Evolutionary conservation across 2,888 invertebrate genomes (phyloP).

Genomic region (Eulithis testata): DNA sequence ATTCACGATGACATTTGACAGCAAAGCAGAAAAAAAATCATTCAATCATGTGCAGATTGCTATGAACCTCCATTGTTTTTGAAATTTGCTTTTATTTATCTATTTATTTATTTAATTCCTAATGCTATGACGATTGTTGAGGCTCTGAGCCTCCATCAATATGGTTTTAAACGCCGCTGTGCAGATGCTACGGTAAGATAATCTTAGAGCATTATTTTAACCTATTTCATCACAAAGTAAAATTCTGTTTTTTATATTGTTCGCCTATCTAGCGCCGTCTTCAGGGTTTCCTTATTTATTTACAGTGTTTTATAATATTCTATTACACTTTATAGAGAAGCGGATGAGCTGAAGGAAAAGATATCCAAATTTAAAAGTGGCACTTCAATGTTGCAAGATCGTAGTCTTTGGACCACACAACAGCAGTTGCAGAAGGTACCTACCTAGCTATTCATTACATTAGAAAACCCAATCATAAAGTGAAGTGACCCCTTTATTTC

Average conservation of each 20-base stretch:
- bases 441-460: not conserved
- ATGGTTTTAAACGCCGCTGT: constrained; percentile 91
- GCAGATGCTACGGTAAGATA: constrained; percentile 88
- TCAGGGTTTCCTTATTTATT: not conserved
- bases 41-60: no score
- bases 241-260: not conserved
- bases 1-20: no score
- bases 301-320: not conserved
- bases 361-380: constrained; percentile 87
- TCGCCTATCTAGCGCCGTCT: not conserved
- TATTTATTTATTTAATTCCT: constrained; percentile 61
- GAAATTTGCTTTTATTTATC: constrained; percentile 60
- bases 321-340: constrained; percentile 82
- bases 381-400: constrained; percentile 76
- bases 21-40: no score
- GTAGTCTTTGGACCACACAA: constrained; percentile 73
- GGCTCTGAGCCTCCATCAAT: constrained; percentile 81
- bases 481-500: no score
- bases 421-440: constrained; percentile 78
- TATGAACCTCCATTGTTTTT: constrained; percentile 69
- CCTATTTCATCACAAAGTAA: constrained; percentile 12
- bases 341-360: constrained; percentile 89
- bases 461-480: no score
- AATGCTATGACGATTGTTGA: constrained; percentile 80
- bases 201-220: constrained; percentile 15